Evolutionary conservation across 2,113 vertebrate genomes (phyloP).

Genomic region (Caretta caretta): DNA sequence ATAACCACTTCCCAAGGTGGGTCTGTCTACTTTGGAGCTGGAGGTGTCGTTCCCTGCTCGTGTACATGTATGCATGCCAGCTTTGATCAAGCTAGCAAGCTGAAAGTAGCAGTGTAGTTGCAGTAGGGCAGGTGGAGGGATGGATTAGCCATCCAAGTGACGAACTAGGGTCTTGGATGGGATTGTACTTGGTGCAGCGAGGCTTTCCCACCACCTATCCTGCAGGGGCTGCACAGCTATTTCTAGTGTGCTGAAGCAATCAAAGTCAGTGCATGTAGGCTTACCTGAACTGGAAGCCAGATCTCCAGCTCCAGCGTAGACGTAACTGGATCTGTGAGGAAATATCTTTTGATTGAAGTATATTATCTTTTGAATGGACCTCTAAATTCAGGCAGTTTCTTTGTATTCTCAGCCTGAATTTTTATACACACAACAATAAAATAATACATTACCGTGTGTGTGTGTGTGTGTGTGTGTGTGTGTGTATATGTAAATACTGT

Average conservation of each 20-base stretch:
- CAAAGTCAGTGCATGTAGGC: too few species aligned
- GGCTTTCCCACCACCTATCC: not conserved
- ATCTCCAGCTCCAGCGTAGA: not conserved
- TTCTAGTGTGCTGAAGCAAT: too few species aligned
- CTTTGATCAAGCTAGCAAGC: not conserved
- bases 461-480: not conserved
- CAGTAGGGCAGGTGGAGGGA: not conserved
- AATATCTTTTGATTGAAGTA: not conserved
- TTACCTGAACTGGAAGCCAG: too few species aligned
- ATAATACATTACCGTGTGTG: not conserved
- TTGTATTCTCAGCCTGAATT: not conserved
- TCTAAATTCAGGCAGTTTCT: not conserved
- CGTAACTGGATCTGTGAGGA: not conserved
- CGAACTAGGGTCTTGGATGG: not conserved
- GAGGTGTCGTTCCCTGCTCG: not conserved
- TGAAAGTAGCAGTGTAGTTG: not conserved
- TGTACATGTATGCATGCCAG: not conserved
- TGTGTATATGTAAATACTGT: not conserved
- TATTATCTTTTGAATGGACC: not conserved
- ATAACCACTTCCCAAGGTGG: too few species aligned
- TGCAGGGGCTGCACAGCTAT: too few species aligned
- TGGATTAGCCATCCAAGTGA: not conserved
- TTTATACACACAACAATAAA: not conserved
- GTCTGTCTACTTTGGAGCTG: too few species aligned
- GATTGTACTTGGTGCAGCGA: not conserved